Base-by-base conservation (phyloP, 2,113 vertebrate species). In the Bufo bufo region DNA sequence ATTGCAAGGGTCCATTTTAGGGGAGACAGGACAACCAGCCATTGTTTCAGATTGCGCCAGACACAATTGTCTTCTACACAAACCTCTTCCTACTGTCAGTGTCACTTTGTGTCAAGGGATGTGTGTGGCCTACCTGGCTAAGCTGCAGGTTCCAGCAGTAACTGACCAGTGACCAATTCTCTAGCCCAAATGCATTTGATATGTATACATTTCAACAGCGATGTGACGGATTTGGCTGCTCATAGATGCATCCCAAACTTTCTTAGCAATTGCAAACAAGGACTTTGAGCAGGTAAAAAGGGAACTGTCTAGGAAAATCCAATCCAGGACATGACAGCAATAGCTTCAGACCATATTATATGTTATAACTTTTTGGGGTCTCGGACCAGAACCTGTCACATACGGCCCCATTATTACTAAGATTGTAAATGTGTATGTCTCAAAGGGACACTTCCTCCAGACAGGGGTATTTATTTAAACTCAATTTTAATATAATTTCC, bases 21-120 rank as follows among this genome's bases (percentile, higher is more conserved):
- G 47, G 3, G 6, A 49, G 47, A 50, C 6, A 50, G 17, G 72
- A 50, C 72, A 75, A 47, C 72, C 72, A 50, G 47, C 72, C 33
- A 75, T 75, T 75, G 72, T 75, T 50, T 50, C 16, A 75, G 72
- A 50, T 75, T 75, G 72, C 20, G 72, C 45, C 9, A 47, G 45
- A 75, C 72, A 50, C 72, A 75, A 75, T 75, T 75, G 72, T 75
- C 72, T 75, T 75, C 47, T 75, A 75, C 7, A 75, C 16, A 5
- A 47, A 49, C 12, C 71, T 7, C 71, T 74, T 74, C 16, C 6
- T 50, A 50, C 9, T 45, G 71, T 19, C 71, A 74, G 71, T 19
- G 43, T 74, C 71, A 74, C 71, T 74, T 74, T 74, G 71, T 75
- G 4, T 75, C 8, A 75, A 49, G 72, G 47, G 50, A 50, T 50